Evolutionary conservation across 1,140 invertebrate genomes (phyloP), one percentile per base, ranked within the genome.

Genomic region (Ctenoplectra terminalis): DNA sequence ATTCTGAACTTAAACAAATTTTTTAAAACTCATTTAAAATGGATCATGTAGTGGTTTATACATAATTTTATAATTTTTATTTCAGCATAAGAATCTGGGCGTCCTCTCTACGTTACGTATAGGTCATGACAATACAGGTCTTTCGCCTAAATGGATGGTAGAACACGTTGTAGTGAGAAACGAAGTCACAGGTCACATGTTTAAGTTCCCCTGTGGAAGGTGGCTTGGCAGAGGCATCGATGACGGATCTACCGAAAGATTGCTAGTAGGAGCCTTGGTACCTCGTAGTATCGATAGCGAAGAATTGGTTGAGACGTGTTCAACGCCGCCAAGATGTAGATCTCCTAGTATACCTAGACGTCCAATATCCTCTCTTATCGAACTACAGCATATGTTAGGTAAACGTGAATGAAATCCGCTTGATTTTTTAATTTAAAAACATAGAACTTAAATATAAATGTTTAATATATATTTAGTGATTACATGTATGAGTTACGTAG

Each of bases 151-250:
- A 92, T 99, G 98, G 98, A 96, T 99, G 94, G 96, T 99, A 0
- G 99, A 99, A 89, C 97, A 99, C 92, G 96, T 99, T 8, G 95
- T 98, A 34, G 97, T 99, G 48, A 95, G 98, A 31, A 99, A 99
- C 94, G 98, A 99, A 94, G 96, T 99, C 6, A 98, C 98, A 2
- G 98, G 98, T 46, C 98, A 99, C 90, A 97, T 96, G 34, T 99
- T 98, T 92, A 98, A 97, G 92, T 99, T 99, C 94, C 97, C 97
- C 1, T 99, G 99, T 95, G 98, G 99, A 73, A 96, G 98, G 50
- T 99, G 99, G 99, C 95, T 99, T 60, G 99, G 99, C 40, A 96
- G 97, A 90, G 98, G 98, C 29, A 97, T 99, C 37, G 99, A 99
- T 93, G 99, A 99, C 94, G 99, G 98, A 43, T 99, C 98, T 11